phyloP scores from a whole-genome alignment of 2,888 invertebrate species.

The Agriotes lineatus region DNA sequence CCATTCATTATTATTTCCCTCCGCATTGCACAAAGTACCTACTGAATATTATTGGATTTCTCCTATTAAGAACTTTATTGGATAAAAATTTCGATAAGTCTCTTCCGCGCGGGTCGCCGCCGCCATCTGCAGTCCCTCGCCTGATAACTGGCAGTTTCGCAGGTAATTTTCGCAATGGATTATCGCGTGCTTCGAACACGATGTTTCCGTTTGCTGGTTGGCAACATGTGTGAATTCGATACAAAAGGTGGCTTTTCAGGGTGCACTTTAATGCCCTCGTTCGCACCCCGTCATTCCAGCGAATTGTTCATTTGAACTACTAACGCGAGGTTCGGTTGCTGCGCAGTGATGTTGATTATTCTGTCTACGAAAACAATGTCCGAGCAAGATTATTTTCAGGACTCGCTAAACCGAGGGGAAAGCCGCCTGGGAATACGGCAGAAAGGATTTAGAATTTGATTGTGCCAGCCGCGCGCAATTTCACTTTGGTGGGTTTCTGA shows the following conservation, averaged over 20 bases:
- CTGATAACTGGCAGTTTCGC: neutral
- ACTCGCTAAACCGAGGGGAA: neutral
- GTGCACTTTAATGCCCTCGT: neutral
- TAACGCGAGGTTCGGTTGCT: too few relatives aligned
- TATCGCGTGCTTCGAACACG: neutral
- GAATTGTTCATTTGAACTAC: too few relatives aligned
- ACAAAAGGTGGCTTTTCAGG: conserved; percentile 11
- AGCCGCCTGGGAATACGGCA: neutral
- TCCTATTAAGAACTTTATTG: conserved; percentile 22
- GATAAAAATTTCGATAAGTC: conserved; percentile 16
- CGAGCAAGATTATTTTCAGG: neutral
- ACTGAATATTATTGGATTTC: conserved; percentile 33
- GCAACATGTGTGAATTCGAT: neutral
- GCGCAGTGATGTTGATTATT: neutral
- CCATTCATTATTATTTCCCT: conserved; percentile 24
- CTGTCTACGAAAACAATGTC: neutral
- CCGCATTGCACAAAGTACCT: conserved; percentile 16
- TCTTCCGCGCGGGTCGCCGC: neutral
- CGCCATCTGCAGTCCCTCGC: neutral
- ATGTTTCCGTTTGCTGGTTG: neutral
- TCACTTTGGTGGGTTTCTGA: neutral
- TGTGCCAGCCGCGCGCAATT: neutral
- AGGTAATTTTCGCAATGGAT: neutral
- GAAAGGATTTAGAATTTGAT: conserved; percentile 1
- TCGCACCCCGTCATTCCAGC: too few relatives aligned